Evolutionary conservation across 2,797 vertebrate species (phyloP).

Genomic region (Eulemur mongoz): DNA sequence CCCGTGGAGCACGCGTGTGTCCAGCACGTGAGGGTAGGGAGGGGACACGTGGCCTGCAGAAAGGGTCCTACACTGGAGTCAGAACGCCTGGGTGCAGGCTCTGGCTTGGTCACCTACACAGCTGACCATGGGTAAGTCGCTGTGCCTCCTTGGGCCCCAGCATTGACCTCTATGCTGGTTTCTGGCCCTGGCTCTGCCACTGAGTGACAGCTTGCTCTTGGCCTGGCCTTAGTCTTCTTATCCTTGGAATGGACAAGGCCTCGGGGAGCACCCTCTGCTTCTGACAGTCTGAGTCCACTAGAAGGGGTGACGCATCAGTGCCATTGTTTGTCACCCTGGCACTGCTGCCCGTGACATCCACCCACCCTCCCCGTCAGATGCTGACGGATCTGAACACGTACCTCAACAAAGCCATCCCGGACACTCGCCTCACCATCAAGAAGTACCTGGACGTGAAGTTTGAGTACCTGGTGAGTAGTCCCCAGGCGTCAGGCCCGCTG

Average conservation of each 20-base stretch:
- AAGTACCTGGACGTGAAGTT: slow-evolving; percentile 99
- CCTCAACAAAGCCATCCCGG: slow-evolving; percentile 98
- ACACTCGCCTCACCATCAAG: slow-evolving; percentile 98
- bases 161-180: neutral
- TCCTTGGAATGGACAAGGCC: neutral
- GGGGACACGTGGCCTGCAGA: neutral
- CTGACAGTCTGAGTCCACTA: neutral
- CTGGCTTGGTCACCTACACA: neutral
- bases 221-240: neutral
- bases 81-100: neutral
- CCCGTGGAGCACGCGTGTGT: accelerated
- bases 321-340: neutral
- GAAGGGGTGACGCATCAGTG: neutral
- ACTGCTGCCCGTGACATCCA: too few relatives aligned
- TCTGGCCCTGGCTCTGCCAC: neutral
- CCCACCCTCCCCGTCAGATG: slow-evolving; percentile 88
- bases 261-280: neutral
- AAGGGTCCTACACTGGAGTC: neutral
- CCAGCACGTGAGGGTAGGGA: accelerated
- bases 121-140: neutral
- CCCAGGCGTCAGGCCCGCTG: neutral
- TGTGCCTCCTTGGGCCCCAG: neutral
- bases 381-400: slow-evolving; percentile 98
- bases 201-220: neutral
- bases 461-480: slow-evolving; percentile 94